These are phyloP conservation scores for Popillia japonica DNA, from an alignment of 1,140 invertebrate species.

Conservation along the genomic window DNA sequence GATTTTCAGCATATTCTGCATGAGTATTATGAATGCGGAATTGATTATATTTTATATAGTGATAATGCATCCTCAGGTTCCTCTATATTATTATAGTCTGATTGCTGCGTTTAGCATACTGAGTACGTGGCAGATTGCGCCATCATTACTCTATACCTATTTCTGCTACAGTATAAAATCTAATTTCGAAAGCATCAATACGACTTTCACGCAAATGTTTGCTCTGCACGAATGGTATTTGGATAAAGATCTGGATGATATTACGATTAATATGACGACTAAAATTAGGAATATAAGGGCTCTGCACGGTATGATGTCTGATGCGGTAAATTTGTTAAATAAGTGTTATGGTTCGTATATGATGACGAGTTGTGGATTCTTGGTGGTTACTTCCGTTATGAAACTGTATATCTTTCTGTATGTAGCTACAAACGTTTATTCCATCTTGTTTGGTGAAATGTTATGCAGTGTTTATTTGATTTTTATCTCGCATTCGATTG, in stretches of 20 bases:
- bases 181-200: slow-evolving; percentile 35
- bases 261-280: neutral
- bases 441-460: slow-evolving; percentile 3
- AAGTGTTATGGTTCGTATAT: slow-evolving; percentile 25
- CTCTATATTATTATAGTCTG: neutral
- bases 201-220: neutral
- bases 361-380: neutral
- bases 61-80: neutral
- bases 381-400: slow-evolving; percentile 22
- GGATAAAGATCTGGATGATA: neutral
- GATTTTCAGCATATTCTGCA: neutral
- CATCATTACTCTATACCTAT: slow-evolving; percentile 26
- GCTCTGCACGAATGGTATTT: neutral
- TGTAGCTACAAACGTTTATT: neutral
- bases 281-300: neutral
- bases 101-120: neutral
- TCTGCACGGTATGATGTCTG: slow-evolving; percentile 7
- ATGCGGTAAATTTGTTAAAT: slow-evolving; percentile 10
- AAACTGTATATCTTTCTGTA: slow-evolving; percentile 34
- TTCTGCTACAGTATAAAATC: slow-evolving; percentile 14
- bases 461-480: slow-evolving; percentile 13
- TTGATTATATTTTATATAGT: neutral
- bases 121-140: slow-evolving; percentile 13
- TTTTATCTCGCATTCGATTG: neutral
- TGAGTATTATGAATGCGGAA: neutral